Evolutionary conservation across 2,888 invertebrate species (phyloP).

Genomic region (Ptychoptera albimana): DNA sequence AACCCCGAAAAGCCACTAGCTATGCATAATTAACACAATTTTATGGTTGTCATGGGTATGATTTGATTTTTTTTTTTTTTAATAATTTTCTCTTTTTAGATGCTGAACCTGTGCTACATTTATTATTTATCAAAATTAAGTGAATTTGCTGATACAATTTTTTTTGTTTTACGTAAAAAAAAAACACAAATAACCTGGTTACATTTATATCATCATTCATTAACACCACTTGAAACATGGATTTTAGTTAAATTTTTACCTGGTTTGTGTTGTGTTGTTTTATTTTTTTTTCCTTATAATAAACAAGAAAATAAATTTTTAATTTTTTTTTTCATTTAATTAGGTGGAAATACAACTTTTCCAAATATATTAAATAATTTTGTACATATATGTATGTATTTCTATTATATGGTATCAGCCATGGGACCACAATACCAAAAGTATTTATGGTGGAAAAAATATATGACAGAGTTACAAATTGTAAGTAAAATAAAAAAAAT

Average conservation of each 20-base stretch:
- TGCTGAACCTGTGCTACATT: conserved; percentile 48
- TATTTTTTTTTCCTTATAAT: neutral
- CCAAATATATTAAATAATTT: conserved; percentile 69
- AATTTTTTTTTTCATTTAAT: conserved; percentile 3
- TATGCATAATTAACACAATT: too few relatives aligned
- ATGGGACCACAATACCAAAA: conserved; percentile 75
- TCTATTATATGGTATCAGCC: conserved; percentile 81
- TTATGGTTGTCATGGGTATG: neutral
- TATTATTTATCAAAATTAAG: conserved; percentile 83
- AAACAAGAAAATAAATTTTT: neutral
- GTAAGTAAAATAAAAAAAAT: too few relatives aligned
- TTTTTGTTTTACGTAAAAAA: conserved; percentile 87
- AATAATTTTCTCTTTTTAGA: conserved; percentile 17
- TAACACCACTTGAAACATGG: conserved; percentile 89
- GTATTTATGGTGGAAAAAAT: conserved; percentile 88
- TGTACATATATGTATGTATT: conserved; percentile 90
- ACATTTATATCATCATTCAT: conserved; percentile 86
- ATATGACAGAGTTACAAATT: conserved; percentile 86
- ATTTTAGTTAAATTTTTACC: conserved; percentile 74
- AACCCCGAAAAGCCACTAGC: too few relatives aligned
- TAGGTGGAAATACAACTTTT: conserved; percentile 39
- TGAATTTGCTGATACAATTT: conserved; percentile 81
- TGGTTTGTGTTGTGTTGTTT: conserved; percentile 30
- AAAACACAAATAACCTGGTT: conserved; percentile 77
- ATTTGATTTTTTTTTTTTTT: neutral